phyloP scores from a whole-genome alignment of 2,888 invertebrate species.

The Leptopterna dolabrata region DNA sequence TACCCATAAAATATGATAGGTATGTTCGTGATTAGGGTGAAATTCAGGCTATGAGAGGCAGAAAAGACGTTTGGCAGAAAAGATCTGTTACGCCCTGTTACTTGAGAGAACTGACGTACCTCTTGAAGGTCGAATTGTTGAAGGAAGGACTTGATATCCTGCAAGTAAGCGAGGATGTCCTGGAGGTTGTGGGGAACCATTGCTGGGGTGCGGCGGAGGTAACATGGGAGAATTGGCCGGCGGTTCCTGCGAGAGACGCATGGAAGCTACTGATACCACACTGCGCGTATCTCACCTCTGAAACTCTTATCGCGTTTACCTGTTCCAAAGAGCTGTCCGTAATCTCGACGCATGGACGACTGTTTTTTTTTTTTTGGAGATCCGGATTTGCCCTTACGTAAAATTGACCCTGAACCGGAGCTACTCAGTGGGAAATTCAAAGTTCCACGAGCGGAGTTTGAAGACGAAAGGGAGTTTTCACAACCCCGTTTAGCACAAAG shows the following conservation, averaged over 20 bases:
- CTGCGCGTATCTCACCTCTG: background rate
- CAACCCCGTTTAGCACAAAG: no score
- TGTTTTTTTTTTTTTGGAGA: background rate
- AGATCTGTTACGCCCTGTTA: no score
- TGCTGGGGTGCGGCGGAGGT: background rate
- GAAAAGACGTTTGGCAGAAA: no score
- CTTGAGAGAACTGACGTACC: background rate
- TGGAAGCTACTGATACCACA: background rate
- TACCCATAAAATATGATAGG: no score
- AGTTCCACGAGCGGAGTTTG: no score
- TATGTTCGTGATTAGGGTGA: no score
- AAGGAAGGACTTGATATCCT: slow-evolving; percentile 15
- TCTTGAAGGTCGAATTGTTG: slow-evolving; percentile 21
- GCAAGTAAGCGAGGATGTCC: background rate
- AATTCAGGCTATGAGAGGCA: no score
- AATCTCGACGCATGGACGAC: background rate
- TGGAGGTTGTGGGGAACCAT: slow-evolving; percentile 16
- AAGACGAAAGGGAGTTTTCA: no score
- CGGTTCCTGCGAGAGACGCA: background rate
- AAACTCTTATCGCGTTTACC: background rate
- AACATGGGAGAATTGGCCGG: background rate
- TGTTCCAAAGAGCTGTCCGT: background rate
- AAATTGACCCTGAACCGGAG: background rate
- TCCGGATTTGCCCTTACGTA: background rate
- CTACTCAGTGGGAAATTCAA: background rate